Evolutionary conservation across 2,797 vertebrate genomes (phyloP).

Genomic region (Dermochelys coriacea): DNA sequence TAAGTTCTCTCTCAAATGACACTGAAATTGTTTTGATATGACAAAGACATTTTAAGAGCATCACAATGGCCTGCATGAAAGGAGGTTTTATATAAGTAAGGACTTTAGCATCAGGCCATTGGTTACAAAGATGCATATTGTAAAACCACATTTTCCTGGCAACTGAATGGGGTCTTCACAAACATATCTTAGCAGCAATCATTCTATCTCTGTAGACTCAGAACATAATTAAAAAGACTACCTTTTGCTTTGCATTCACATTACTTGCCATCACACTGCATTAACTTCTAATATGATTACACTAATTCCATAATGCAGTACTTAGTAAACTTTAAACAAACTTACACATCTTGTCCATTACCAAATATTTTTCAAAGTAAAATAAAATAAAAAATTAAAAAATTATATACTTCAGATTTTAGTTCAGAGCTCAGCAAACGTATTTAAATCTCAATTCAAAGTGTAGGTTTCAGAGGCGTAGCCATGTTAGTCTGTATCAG

Average conservation of each 20-base stretch:
- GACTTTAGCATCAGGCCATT: neutral
- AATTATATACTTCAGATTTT: neutral
- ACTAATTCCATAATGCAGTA: neutral
- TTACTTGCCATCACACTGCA: neutral
- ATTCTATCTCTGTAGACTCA: neutral
- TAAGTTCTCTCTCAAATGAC: neutral
- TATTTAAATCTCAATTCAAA: neutral
- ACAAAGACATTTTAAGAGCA: neutral
- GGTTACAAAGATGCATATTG: neutral
- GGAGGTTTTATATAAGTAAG: neutral
- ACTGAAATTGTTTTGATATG: neutral
- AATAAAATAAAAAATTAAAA: neutral
- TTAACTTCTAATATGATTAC: neutral
- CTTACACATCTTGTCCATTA: neutral
- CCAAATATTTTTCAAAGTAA: neutral
- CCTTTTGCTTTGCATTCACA: neutral
- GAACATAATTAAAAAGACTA: neutral
- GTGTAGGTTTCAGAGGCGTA: too few relatives aligned
- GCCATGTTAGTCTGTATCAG: too few relatives aligned
- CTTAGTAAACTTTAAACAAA: neutral
- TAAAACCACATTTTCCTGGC: neutral
- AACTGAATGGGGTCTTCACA: accelerated
- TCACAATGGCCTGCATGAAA: neutral
- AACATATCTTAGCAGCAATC: neutral
- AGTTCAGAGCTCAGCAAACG: neutral